Evolutionary conservation across 2,888 invertebrate species (phyloP).

Genomic region (Athrips mouffetella): DNA sequence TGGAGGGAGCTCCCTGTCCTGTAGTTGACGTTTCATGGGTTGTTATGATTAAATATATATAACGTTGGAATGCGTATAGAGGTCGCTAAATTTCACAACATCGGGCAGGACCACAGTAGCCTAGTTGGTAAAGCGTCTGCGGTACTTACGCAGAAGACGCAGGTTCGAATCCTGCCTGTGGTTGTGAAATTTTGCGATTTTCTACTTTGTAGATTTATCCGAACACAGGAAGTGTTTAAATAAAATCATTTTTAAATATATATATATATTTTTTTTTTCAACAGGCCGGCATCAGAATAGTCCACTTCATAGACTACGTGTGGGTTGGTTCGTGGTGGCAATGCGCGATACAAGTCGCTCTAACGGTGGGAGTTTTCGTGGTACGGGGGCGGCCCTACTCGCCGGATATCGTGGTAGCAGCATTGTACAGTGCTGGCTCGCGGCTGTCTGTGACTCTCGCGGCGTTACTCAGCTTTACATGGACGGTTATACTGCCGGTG

Average conservation of each 20-base stretch:
- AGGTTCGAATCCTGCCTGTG: too few relatives aligned
- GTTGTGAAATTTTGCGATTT: too few relatives aligned
- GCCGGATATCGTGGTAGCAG: slow-evolving; percentile 81
- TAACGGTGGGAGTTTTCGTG: slow-evolving; percentile 90
- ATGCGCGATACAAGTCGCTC: slow-evolving; percentile 85
- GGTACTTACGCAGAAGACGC: too few relatives aligned
- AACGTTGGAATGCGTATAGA: too few relatives aligned
- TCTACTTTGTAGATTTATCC: too few relatives aligned
- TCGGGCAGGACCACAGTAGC: too few relatives aligned
- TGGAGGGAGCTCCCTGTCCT: too few relatives aligned
- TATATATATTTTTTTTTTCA: neutral
- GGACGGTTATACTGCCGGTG: slow-evolving; percentile 92
- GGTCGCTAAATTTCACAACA: too few relatives aligned
- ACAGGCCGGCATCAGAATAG: slow-evolving; percentile 86
- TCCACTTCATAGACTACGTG: slow-evolving; percentile 91
- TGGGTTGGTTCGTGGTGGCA: slow-evolving; percentile 94
- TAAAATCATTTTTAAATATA: neutral
- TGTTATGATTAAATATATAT: too few relatives aligned
- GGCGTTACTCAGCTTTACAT: slow-evolving; percentile 87
- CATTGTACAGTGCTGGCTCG: slow-evolving; percentile 60
- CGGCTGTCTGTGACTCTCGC: slow-evolving; percentile 71
- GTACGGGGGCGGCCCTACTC: slow-evolving; percentile 92
- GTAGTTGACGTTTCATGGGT: too few relatives aligned
- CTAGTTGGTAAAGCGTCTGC: too few relatives aligned
- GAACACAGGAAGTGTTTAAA: too few relatives aligned